Base-by-base conservation (phyloP, 2,888 invertebrate genomes). In the Operophtera brumata region DNA sequence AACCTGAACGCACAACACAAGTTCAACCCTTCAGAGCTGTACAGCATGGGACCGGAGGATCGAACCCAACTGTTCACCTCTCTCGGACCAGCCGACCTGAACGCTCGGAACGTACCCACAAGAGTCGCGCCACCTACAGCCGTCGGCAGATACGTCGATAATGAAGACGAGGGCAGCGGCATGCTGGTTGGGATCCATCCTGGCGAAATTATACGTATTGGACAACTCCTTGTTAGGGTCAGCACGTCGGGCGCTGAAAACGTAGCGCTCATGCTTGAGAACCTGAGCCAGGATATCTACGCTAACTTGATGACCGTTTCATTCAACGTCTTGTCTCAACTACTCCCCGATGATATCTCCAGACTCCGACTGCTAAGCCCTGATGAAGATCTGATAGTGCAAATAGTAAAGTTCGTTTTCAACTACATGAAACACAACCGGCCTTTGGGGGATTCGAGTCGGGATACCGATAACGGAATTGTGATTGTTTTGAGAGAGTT, bases 1-100 rank as follows among this genome's bases (percentile, higher is more conserved):
- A 86, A 88, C 54, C 63, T 91, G 40, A 91, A 91, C 61, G 70
- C 85, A 0, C 84, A 86, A 35, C 83, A 90, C 41, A 84, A 79
- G 50, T 87, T 84, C 45, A 79, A 81, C 50, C 90, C 91, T 0
- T 70, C 84, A 1, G 82, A 86, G 1, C 65, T 90, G 25, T 80
- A 75, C 14, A 74, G 63, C 1, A 65, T 90, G 37, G 84, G 82
- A 0, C 71, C 71, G 4, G 79, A 82, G 1, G 82, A 75, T 0
- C 71, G 90, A 20, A 54, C 81, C 0, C 75, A 88, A 43, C 55
- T 90, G 37, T 89, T 91, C 54, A 71, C 67, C 7, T 54, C 69
- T 0, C 57, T 91, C 8, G 89, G 89, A 0, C 80, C 86, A 0
- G 82, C 86, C 1, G 57, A 72, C 2, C 14, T 80, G 0, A 62